A percentile compares a stretch with the other conserved stretches of the same genome.
phyloP scores from a whole-genome alignment of 2,113 vertebrate genomes.

The Tachysurus vachellii region DNA sequence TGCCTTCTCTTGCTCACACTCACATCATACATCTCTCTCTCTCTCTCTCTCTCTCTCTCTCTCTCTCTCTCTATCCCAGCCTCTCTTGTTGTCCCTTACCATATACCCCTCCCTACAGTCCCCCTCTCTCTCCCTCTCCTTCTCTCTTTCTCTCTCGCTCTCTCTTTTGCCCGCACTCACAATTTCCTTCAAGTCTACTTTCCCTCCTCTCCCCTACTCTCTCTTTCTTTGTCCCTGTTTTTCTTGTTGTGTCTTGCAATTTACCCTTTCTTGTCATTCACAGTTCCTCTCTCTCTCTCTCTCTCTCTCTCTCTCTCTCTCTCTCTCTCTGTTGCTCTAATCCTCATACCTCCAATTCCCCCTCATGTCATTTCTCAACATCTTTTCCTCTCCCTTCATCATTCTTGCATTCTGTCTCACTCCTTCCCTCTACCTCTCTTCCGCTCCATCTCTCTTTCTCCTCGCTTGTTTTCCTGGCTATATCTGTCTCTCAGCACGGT shows the following conservation, averaged over 20 bases:
- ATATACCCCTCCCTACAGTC: not conserved
- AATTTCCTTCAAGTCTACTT: not conserved
- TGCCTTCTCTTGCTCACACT: not conserved
- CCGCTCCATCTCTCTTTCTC: not conserved
- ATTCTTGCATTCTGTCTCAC: not conserved
- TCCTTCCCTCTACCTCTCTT: not conserved
- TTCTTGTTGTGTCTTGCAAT: not conserved
- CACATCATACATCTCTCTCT: not conserved
- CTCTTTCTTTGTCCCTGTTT: too few relatives aligned
- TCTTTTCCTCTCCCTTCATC: not conserved
- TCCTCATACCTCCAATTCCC: not conserved
- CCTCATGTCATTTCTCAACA: not conserved
- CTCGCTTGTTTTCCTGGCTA: not conserved
- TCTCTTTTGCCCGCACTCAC: not conserved
- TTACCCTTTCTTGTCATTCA: not conserved
- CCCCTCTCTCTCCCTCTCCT: not conserved
- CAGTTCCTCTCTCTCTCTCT: not conserved
- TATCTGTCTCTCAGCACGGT: not conserved
- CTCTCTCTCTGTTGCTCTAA: not conserved
- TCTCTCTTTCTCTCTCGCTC: not conserved
- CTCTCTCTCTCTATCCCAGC: not conserved
- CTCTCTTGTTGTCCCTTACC: not conserved
- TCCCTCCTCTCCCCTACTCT: not conserved
- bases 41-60: constrained; percentile 2
- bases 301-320: not conserved